Base-by-base conservation (phyloP, 2,797 vertebrate genomes). In the Picus viridis region DNA sequence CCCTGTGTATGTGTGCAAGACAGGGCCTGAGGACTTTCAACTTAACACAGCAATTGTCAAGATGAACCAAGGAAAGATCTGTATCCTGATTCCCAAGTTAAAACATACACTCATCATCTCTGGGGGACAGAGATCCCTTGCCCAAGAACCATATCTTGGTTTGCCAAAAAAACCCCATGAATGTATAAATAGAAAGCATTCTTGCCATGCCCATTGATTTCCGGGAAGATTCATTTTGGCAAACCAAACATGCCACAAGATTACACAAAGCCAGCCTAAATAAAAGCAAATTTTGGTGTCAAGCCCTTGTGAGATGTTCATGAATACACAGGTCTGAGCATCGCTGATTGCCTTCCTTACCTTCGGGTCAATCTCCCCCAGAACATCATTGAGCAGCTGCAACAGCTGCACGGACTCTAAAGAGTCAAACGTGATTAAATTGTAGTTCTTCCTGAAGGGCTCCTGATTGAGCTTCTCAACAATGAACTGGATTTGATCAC, bases 361-460 rank as follows among this genome's bases (percentile, higher is more conserved):
- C 98, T 99, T 99, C 16, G 98, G 98, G 94, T 99, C 99, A 95
- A 99, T 98, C 97, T 99, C 99, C 45, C 98, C 98, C 96, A 99
- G 97, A 57, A 99, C 98, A 93, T 99, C 99, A 80, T 96, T 99
- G 79, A 99, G 98, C 92, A 98, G 97, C 97, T 99, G 99, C 94
- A 99, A 97, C 68, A 99, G 98, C 88, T 99, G 99, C 98, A 98
- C 96, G 41, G 99, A 97, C 91, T 99, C 99, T 62, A 99, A 96
- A 0, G 99, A 99, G 97, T 99, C 99, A 95, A 99, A 99, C 3
- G 98, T 99, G 95, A 99, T 99, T 83, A 99, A 97, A 89, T 99
- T 99, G 73, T 99, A 98, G 96, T 95, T 99, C 97, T 98, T 99
- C 98, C 97, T 99, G 96, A 99, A 99, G 23, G 99, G 99, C 2